phyloP scores from a whole-genome alignment of 2,888 invertebrate genomes.

The Thera obeliscata region DNA sequence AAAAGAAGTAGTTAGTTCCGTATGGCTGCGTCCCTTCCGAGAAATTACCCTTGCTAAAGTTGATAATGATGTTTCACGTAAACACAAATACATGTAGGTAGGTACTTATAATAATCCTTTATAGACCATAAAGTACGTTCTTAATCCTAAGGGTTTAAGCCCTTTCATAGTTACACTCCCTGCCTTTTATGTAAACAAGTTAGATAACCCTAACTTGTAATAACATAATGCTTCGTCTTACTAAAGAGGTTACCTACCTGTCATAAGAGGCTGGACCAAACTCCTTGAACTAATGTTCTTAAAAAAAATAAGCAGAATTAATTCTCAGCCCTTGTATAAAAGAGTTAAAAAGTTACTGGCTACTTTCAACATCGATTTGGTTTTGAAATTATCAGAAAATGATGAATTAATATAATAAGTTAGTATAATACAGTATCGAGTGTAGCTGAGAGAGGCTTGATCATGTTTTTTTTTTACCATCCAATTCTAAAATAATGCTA shows the following conservation, averaged over 20 bases:
- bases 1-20: no score
- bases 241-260: constrained; percentile 3
- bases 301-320: background rate
- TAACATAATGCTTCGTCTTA: constrained; percentile 12
- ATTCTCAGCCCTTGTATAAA: no score
- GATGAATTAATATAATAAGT: no score
- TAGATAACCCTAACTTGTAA: constrained; percentile 7
- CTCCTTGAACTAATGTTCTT: background rate
- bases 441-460: no score
- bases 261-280: background rate
- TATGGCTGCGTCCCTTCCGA: background rate
- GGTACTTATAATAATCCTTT: background rate
- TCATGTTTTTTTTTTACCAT: no score
- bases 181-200: constrained; percentile 10
- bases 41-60: background rate
- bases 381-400: no score
- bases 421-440: no score
- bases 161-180: constrained; percentile 3
- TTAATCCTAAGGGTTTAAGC: constrained; percentile 5
- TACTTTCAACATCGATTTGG: no score
- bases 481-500: no score
- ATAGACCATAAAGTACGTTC: background rate
- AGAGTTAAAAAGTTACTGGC: no score
- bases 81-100: background rate
- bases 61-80: constrained; percentile 1